Evolutionary conservation across 1,140 invertebrate genomes (phyloP), one percentile per base, ranked within the genome.

Genomic region (Aphis gossypii): DNA sequence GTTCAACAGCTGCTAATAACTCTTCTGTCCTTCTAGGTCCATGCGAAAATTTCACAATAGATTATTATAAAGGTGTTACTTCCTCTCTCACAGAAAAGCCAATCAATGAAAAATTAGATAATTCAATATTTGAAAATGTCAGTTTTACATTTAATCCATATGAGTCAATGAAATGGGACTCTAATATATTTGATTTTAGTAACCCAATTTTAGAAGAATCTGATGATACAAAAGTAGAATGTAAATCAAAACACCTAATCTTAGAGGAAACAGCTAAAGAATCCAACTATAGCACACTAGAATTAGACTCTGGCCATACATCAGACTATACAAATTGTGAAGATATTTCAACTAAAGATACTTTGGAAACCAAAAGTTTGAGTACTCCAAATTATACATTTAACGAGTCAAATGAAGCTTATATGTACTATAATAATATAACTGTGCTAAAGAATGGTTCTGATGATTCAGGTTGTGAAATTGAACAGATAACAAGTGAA

Each of bases 41-140:
- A 2, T 96, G 96, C 94, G 96, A 96, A 94, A 96, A 96, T 94
- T 96, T 95, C 94, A 95, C 95, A 2, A 94, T 96, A 38, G 96
- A 96, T 94, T 95, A 95, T 35, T 96, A 95, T 94, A 96, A 96
- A 94, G 95, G 95, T 8, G 94, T 96, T 2, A 96, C 96, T 94
- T 95, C 95, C 2, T 95, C 94, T 30, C 94, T 94, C 21, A 38
- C 41, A 38, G 93, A 93, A 4, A 82, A 95, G 95, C 86, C 94
- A 95, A 76, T 83, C 5, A 41, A 38, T 82, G 76, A 86, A 56
- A 51, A 44, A 86, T 21, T 93, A 54, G 82, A 93, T 41, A 93
- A 84, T 25, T 93, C 92, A 56, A 93, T 93, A 84, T 93, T 93
- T 93, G 92, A 93, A 20, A 93, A 93, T 84, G 48, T 93, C 18